These are phyloP conservation scores for Zaprionus ghesquierei DNA, from an alignment of 1,140 invertebrate genomes.

Conservation along the genomic window DNA sequence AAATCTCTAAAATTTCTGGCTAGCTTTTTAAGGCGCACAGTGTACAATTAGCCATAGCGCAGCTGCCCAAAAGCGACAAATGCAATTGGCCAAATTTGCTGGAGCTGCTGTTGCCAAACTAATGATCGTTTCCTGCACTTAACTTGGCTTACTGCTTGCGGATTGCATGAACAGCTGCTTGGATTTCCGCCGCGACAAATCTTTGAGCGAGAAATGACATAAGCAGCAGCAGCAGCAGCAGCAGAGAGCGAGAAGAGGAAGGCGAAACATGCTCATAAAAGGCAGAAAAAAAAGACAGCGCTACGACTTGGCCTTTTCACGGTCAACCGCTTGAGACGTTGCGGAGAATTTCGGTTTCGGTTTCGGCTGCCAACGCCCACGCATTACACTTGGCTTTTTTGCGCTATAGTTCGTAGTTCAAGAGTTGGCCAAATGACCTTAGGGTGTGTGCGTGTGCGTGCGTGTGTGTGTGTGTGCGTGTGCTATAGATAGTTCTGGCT, in stretches of 20 bases:
- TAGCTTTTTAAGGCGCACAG: background rate
- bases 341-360: slow-evolving; percentile 21
- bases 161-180: slow-evolving; percentile 34
- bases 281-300: slow-evolving; percentile 35
- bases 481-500: background rate
- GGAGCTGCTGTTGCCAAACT: slow-evolving; percentile 12
- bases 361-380: slow-evolving; percentile 17
- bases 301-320: slow-evolving; percentile 56
- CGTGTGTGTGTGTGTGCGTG: background rate
- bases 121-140: slow-evolving; percentile 49
- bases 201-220: slow-evolving; percentile 61
- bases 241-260: slow-evolving; percentile 7
- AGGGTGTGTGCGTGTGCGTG: background rate
- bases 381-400: slow-evolving; percentile 12
- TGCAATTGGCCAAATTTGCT: slow-evolving; percentile 41
- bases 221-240: slow-evolving; percentile 31
- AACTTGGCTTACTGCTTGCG: slow-evolving; percentile 8
- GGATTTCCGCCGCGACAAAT: slow-evolving; percentile 34
- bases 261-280: slow-evolving; percentile 69
- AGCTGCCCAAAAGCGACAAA: slow-evolving; percentile 31
- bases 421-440: slow-evolving; percentile 50
- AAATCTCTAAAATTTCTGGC: background rate
- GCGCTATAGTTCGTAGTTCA: slow-evolving; percentile 50
- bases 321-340: slow-evolving; percentile 56
- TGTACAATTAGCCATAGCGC: slow-evolving; percentile 19